phyloP scores from a whole-genome alignment of 2,888 invertebrate genomes.

The Craniophora ligustri region DNA sequence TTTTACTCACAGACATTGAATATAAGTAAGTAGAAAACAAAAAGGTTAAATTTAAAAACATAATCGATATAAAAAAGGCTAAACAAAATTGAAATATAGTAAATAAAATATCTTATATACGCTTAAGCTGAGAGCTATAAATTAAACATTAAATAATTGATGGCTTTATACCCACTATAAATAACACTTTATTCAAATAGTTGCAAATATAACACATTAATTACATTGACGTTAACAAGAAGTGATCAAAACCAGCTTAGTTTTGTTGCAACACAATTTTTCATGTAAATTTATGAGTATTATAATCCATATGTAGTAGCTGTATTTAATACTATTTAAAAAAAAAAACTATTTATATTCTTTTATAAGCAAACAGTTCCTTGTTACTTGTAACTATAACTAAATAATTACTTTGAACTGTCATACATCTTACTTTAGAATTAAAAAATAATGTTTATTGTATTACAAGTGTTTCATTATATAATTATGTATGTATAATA shows the following conservation, averaged over 20 bases:
- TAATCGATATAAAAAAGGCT: neutral
- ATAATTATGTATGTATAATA: neutral
- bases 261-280: slow-evolving; percentile 32
- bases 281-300: slow-evolving; percentile 31
- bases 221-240: slow-evolving; percentile 60
- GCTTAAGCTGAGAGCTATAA: slow-evolving; percentile 58
- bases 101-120: too few species aligned
- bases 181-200: slow-evolving; percentile 71
- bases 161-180: slow-evolving; percentile 68
- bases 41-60: neutral
- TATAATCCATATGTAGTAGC: slow-evolving; percentile 1
- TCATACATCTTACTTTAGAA: too few species aligned
- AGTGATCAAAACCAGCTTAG: slow-evolving; percentile 42
- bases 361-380: too few species aligned
- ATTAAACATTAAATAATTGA: slow-evolving; percentile 68
- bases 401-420: too few species aligned
- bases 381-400: too few species aligned
- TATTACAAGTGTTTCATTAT: too few species aligned
- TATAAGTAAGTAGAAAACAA: neutral
- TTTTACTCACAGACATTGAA: too few species aligned
- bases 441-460: too few species aligned
- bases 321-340: too few species aligned
- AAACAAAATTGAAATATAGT: too few species aligned
- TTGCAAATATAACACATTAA: slow-evolving; percentile 67
- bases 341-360: neutral